Percentiles rank a stretch among this genome's conserved stretches.
Evolutionary conservation across 92 coral and sea anemone genomes (phyloP).

Genomic region (Zoanthus gigantus): DNA sequence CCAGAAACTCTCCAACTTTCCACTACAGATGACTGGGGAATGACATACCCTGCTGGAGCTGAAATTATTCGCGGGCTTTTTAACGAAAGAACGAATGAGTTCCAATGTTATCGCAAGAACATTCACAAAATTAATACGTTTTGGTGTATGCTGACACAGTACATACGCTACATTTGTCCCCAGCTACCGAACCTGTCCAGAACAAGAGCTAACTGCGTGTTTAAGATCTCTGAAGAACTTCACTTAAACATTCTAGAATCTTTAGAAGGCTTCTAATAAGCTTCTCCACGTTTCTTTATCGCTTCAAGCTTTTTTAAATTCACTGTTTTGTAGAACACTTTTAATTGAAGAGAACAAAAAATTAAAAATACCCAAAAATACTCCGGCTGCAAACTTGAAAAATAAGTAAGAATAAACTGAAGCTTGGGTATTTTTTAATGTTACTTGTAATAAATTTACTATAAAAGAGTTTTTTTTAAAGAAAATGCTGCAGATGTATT

Average conservation of each 20-base stretch:
- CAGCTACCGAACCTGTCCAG: neutral
- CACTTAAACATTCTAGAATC: neutral
- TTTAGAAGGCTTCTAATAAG: neutral
- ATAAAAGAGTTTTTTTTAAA: neutral
- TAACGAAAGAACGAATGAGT: neutral
- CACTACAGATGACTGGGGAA: constrained; percentile 14
- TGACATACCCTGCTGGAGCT: constrained; percentile 9
- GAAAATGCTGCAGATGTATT: neutral
- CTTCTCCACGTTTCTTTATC: neutral
- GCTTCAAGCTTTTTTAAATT: neutral
- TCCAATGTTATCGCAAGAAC: neutral
- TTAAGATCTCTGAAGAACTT: neutral
- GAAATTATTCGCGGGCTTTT: neutral
- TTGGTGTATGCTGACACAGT: neutral
- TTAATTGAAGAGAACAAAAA: neutral
- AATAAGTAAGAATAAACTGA: neutral
- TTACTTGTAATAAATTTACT: too few species aligned
- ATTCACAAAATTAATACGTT: neutral
- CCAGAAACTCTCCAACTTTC: neutral
- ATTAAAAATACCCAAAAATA: neutral
- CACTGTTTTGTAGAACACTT: neutral
- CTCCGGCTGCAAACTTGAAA: neutral
- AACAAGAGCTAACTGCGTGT: neutral
- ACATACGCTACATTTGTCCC: neutral
- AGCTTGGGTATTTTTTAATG: neutral